Base-by-base conservation (phyloP, 2,113 vertebrate species). In the Neolamprologus toae region DNA sequence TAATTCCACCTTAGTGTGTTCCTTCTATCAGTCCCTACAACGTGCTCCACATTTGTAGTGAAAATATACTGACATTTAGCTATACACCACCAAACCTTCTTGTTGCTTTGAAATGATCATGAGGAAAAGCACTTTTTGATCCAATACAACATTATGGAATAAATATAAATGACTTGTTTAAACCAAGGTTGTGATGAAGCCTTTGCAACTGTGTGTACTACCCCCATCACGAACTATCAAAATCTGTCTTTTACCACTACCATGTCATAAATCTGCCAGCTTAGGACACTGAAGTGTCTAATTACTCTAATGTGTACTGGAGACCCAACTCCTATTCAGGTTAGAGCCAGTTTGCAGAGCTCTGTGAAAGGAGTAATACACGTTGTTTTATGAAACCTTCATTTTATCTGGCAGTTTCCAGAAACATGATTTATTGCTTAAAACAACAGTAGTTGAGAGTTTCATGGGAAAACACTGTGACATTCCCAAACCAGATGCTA, bases 1-100 rank as follows among this genome's bases (percentile, higher is more conserved):
- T 94, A 84, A 86, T 87, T 91, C 35, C 81, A 83, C 71, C 54
- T 55, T 42, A 40, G 40, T 21, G 59, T 53, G 28, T 90, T 54
- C 57, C 84, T 88, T 82, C 80, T 40, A 21, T 79, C 79, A 28
- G 51, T 59, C 59, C 40, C 17, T 11, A 42, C 31, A 21, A 11
- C 14, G 7, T 51, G 28, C 8, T 85, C 57, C 37, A 78, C 19
- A 53, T 71, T 6, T 82, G 51, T 49, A 45, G 33, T n/a, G 10
- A 51, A 31, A 45, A 47, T 66, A 59, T 45, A 37, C 53, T 61
- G 55, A 54, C 42, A 80, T 73, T 79, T 31, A 68, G 17, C 49
- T 37, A 16, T 55, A 37, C 33, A 13, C 73, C 28, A 78, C 26
- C 45, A 51, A n/a, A 19, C 4, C 7, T 78, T 19, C 28, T 7